Base-by-base conservation (phyloP, 2,113 vertebrate genomes). In the Orthonyx spaldingii region DNA sequence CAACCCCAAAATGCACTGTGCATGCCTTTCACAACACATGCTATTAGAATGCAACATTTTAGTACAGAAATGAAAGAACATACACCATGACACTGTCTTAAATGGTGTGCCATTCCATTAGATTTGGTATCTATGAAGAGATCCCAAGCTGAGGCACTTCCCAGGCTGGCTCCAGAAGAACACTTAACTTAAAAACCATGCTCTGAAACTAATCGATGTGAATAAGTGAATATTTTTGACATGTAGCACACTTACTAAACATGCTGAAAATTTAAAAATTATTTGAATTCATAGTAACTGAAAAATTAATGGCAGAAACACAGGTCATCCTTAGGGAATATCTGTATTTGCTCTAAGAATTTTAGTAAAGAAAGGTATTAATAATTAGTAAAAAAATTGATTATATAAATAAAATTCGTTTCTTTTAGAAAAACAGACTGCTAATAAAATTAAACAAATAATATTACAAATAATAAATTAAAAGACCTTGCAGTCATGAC, bases 271-370 rank as follows among this genome's bases (percentile, higher is more conserved):
- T 24, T 4, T 7, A 39, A 84, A 72, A 47, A 66, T 3, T n/a
- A 68, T 68, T 71, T 94, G 0, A 72, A 83, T 80, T 65, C 14
- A 80, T 80, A 93, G 70, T 72, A 85, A 57, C 32, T 80, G 61
- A 72, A 94, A 89, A 93, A 85, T 46, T 49, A 88, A 79, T 46
- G 63, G 57, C 46, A 88, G 78, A 94, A 79, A 88, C 52, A 86
- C 26, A 69, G 35, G 30, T 69, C 32, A 90, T 85, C 85, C 85
- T 83, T 77, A 91, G 9, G 24, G 37, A 90, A 57, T 64, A 79
- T 49, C 60, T 60, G 41, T 56, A 94, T 68, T 26, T 5, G 1
- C 37, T 63, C 49, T 60, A 87, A 69, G 55, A 92, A 84, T 77
- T 94, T 85, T 76, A 90, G n/a, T 49, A 60, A 68, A 87, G 42